phyloP scores from a whole-genome alignment of 2,888 invertebrate species.

The Zhuqinia jingwanae region DNA sequence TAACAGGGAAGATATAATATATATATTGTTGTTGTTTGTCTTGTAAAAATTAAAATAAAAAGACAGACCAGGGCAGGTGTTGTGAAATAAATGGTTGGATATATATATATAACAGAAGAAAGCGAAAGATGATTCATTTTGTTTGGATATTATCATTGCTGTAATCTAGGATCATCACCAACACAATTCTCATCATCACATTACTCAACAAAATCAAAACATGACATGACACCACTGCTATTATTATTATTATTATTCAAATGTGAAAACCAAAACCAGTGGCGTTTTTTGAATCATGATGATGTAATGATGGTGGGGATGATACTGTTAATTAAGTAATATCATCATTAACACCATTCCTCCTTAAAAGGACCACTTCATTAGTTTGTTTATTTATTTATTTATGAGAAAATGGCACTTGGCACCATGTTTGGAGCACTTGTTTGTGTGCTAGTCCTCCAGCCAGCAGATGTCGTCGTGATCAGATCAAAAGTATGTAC shows the following conservation, averaged over 20 bases:
- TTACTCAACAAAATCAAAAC: neutral
- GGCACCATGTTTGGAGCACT: no score
- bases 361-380: no score
- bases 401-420: no score
- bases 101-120: no score
- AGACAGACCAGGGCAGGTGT: conserved; percentile 11
- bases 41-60: neutral
- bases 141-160: neutral
- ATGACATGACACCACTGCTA: conserved; percentile 17
- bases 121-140: neutral
- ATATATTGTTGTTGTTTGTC: neutral
- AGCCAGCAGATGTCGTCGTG: no score
- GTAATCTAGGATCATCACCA: neutral
- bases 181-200: neutral
- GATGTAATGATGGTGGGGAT: neutral
- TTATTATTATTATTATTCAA: no score
- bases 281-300: neutral
- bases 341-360: neutral
- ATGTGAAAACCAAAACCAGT: conserved; percentile 19
- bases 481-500: no score
- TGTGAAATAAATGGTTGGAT: neutral
- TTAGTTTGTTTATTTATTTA: no score
- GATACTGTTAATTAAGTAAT: conserved; percentile 22
- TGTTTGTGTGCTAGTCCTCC: no score
- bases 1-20: neutral